phyloP scores from a whole-genome alignment of 2,113 vertebrate species.

The Chitala chitala region DNA sequence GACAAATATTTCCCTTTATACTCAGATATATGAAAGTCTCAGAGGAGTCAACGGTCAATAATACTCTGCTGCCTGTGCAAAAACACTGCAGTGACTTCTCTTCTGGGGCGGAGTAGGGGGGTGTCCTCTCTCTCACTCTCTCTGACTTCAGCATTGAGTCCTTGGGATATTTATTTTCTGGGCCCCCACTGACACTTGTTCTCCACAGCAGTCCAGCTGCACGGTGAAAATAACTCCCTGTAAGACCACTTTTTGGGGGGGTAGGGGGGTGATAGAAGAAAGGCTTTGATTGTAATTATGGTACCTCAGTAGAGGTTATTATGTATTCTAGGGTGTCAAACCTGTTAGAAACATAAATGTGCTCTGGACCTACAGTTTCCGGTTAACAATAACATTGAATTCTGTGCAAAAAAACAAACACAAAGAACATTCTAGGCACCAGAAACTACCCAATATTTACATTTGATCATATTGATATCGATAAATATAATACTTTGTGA shows the following conservation, averaged over 20 bases:
- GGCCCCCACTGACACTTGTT: neutral
- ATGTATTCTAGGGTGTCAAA: no score
- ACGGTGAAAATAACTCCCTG: neutral
- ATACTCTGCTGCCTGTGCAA: neutral
- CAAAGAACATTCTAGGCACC: no score
- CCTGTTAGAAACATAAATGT: no score
- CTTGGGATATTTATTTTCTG: neutral
- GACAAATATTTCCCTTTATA: neutral
- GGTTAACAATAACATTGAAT: no score
- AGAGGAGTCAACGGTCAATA: slow-evolving; percentile 3
- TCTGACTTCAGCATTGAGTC: neutral
- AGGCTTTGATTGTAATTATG: neutral
- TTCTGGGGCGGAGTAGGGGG: neutral
- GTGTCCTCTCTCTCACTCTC: neutral
- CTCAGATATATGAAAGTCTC: neutral
- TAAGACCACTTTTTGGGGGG: no score
- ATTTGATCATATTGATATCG: no score
- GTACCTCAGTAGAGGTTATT: no score
- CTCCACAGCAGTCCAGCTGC: neutral
- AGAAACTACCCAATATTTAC: no score
- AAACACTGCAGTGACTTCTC: neutral
- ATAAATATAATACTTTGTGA: no score
- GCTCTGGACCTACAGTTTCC: no score
- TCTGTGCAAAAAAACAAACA: no score
- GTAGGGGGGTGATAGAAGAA: neutral